Evolutionary conservation across 2,113 vertebrate species (phyloP), one percentile per base, ranked within the genome.

Genomic region (Pterocles orientalis): DNA sequence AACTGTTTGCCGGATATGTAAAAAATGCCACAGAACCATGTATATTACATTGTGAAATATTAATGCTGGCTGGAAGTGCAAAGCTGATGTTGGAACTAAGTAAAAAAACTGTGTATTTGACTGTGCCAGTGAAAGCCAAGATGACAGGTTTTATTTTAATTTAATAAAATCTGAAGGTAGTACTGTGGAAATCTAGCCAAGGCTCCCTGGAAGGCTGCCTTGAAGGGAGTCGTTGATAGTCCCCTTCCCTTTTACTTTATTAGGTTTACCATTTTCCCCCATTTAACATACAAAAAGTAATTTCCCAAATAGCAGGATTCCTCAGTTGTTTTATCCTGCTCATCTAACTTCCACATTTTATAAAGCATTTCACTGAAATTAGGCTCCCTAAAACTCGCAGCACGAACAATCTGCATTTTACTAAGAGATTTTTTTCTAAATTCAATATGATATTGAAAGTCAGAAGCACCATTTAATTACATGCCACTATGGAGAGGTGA

Each of bases 81-180:
- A 91, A 50, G 84, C 70, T 88, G 90, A 93, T 92, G 64, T 75
- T 97, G 73, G 82, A 97, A 95, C 23, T 94, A 84, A 95, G 66
- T 81, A 95, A 96, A 94, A 97, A 96, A 58, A 58, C 82, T 88
- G 33, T 88, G 39, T 57, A 80, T 92, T 97, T 96, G 82, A 79
- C 69, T 95, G 71, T 94, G 78, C 91, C 94, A 97, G 79, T 86
- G 96, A 97, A 97, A 96, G 89, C 86, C 91, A 95, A 96, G 89
- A 94, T 19, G 56, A 97, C 94, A 97, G 88, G 70, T 79, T 98
- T 98, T 98, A 98, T 97, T 98, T 98, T 95, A 97, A 97, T 97
- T 97, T 98, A 97, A 98, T 98, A 96, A 97, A 98, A 97, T 82
- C 86, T 91, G 60, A 97, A 98, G 84, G 91, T 96, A 96, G 86